phyloP scores from a whole-genome alignment of 2,888 invertebrate species.

The Lasioglossum lativentre region DNA sequence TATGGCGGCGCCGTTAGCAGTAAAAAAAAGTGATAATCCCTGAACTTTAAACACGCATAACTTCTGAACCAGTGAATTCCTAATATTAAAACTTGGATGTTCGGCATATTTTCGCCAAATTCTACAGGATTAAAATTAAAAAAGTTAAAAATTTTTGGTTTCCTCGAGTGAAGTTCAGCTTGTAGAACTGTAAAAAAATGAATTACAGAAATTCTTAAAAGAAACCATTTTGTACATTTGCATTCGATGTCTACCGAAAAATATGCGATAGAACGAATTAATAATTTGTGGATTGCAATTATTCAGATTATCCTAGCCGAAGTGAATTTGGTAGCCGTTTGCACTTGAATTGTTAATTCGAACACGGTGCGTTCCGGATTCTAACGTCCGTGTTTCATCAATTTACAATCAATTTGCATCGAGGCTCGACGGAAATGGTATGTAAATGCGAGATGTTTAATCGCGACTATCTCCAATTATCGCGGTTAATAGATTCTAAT shows the following conservation, averaged over 20 bases:
- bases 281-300: neutral
- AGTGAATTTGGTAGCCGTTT: neutral
- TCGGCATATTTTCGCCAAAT: no score
- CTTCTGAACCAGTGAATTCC: no score
- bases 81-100: no score
- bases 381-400: constrained; percentile 24
- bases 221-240: neutral
- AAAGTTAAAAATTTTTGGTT: no score
- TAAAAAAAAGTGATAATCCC: no score
- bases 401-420: neutral
- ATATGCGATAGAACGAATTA: neutral
- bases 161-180: no score
- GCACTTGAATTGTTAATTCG: constrained; percentile 22
- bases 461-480: constrained; percentile 54
- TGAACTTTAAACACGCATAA: no score
- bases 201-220: no score
- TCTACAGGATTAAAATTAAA: no score
- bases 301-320: neutral
- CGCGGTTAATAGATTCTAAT: constrained; percentile 54
- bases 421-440: constrained; percentile 23
- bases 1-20: no score
- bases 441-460: constrained; percentile 42
- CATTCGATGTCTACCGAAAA: neutral
- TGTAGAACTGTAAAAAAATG: no score
- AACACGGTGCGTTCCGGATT: constrained; percentile 35